Conservation (phyloP, 2,797 vertebrate genomes). For the Staurois parvus region DNA sequence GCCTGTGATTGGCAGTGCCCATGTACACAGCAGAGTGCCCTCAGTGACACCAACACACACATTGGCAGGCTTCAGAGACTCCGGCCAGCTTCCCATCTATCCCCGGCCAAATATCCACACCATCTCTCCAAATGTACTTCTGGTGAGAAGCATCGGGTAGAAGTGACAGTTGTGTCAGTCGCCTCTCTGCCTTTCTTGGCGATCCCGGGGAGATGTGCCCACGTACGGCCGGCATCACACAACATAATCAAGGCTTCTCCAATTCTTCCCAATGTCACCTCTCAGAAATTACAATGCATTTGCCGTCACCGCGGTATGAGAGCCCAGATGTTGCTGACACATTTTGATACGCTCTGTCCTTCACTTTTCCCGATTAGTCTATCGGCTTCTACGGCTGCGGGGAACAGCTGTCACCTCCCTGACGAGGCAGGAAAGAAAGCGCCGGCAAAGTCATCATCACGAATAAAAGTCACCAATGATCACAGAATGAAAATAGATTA, state of each 20-base stretch:
- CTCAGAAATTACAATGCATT: slow-evolving; percentile 32
- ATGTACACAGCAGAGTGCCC: no score
- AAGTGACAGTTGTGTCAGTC: no score
- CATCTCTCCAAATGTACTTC: no score
- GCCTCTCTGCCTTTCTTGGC: no score
- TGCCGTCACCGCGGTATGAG: slow-evolving; percentile 17
- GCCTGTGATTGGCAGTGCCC: no score
- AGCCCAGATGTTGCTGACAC: slow-evolving; percentile 52
- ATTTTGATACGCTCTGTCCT: slow-evolving; percentile 50
- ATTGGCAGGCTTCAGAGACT: no score
- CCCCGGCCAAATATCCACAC: no score
- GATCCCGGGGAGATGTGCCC: no score
- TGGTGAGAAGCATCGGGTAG: no score
- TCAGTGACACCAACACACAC: no score
- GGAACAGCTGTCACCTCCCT: slow-evolving; percentile 48
- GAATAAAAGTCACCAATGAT: slow-evolving; percentile 30
- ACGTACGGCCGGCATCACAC: neutral
- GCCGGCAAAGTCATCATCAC: slow-evolving; percentile 43
- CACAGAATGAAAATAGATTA: slow-evolving; percentile 31
- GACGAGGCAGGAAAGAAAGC: slow-evolving; percentile 18
- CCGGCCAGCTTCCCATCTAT: no score
- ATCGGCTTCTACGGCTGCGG: neutral
- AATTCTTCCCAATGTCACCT: slow-evolving; percentile 40
- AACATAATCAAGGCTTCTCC: neutral
- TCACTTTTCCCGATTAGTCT: slow-evolving; percentile 22